A percentile compares a stretch with the other conserved stretches of the same genome.
These are phyloP conservation scores for Piezodorus guildinii DNA, from an alignment of 1,140 invertebrate species.

Conservation along the genomic window DNA sequence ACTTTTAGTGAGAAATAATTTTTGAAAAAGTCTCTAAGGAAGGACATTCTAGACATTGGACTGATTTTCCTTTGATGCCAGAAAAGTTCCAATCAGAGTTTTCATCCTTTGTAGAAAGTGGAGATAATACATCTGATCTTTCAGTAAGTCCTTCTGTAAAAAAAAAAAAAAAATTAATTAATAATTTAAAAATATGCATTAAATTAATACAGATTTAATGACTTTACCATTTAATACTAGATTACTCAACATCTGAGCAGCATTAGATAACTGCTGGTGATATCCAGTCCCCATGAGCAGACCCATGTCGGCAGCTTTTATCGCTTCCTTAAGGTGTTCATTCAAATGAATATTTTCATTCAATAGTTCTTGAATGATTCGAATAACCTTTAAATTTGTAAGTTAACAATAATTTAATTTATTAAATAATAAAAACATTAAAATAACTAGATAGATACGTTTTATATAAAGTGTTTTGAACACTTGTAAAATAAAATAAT, in stretches of 20 bases:
- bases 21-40: slow-evolving; percentile 52
- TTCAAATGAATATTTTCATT: slow-evolving; percentile 16
- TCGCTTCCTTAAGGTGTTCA: slow-evolving; percentile 38
- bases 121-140: background rate
- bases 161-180: too few relatives aligned
- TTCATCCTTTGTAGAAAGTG: background rate
- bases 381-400: background rate
- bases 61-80: slow-evolving; percentile 21
- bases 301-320: slow-evolving; percentile 67
- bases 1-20: slow-evolving; percentile 43
- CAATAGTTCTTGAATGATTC: slow-evolving; percentile 4
- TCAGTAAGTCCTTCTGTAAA: too few relatives aligned
- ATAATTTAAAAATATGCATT: background rate
- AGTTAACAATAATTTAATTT: too few relatives aligned
- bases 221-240: slow-evolving; percentile 13
- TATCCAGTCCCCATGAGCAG: slow-evolving; percentile 53
- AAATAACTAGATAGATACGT: too few relatives aligned
- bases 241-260: slow-evolving; percentile 24
- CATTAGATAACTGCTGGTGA: slow-evolving; percentile 23
- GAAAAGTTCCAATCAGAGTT: slow-evolving; percentile 11
- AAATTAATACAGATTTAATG: background rate
- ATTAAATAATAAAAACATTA: too few relatives aligned
- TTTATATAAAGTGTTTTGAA: too few relatives aligned
- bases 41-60: slow-evolving; percentile 36
- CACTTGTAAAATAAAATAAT: too few relatives aligned